Conservation (phyloP, 2,888 invertebrate genomes). For the Cotesia congregata region DNA sequence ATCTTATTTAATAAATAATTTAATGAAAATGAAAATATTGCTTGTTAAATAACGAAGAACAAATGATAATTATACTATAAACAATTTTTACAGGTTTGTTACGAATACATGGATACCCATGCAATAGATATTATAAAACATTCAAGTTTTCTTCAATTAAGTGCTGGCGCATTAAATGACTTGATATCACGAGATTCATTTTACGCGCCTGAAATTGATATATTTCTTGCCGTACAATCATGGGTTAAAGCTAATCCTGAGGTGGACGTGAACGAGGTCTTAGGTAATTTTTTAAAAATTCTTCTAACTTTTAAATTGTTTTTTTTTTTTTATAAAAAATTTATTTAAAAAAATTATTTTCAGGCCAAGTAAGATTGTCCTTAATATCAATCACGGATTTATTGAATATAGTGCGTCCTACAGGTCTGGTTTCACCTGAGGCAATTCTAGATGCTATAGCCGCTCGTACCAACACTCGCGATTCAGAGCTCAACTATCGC, state of each 20-base stretch:
- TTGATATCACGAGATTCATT: conserved; percentile 93
- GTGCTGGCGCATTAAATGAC: conserved; percentile 86
- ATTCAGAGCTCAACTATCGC: conserved; percentile 86
- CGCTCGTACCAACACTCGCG: conserved; percentile 83
- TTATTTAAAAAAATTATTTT: conserved; percentile 20
- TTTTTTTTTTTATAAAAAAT: neutral
- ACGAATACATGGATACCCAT: conserved; percentile 91
- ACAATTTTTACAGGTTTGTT: conserved; percentile 77
- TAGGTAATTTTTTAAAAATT: conserved; percentile 52
- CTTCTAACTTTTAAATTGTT: neutral
- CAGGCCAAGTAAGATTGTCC: conserved; percentile 78
- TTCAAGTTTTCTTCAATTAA: conserved; percentile 86
- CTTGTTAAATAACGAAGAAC: too few relatives aligned
- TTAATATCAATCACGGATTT: conserved; percentile 91
- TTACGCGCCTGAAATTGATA: conserved; percentile 95
- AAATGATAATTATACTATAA: conserved; percentile 31
- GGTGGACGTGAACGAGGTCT: conserved; percentile 67
- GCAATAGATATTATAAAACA: conserved; percentile 88
- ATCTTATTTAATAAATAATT: too few relatives aligned
- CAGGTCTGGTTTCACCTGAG: conserved; percentile 89
- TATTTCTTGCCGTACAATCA: conserved; percentile 89
- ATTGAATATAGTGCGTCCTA: conserved; percentile 89
- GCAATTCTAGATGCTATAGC: conserved; percentile 95
- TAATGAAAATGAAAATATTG: too few relatives aligned
- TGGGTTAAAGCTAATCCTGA: conserved; percentile 89